A percentile compares a stretch with the other conserved stretches of the same genome.
Evolutionary conservation across 1,140 invertebrate genomes (phyloP).

Genomic region (Heliothis subflexa): DNA sequence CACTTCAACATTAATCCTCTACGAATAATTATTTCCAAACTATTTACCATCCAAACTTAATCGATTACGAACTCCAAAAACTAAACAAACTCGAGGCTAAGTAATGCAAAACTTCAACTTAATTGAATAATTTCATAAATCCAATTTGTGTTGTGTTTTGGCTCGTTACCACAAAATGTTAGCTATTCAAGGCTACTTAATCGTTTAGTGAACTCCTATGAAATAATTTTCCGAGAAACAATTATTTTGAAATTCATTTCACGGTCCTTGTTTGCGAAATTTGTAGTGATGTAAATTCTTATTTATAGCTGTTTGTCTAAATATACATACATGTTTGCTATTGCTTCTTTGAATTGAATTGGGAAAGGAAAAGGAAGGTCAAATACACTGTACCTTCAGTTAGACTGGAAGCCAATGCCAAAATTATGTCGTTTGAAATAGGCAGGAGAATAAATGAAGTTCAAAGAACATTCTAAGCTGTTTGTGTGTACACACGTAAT

Average conservation of each 20-base stretch:
- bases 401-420: too few relatives aligned
- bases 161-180: slow-evolving; percentile 41
- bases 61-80: slow-evolving; percentile 28
- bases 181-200: slow-evolving; percentile 13
- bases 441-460: too few relatives aligned
- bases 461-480: too few relatives aligned
- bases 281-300: background rate
- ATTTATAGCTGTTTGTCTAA: background rate
- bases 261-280: slow-evolving; percentile 18
- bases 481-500: too few relatives aligned
- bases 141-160: slow-evolving; percentile 21
- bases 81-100: slow-evolving; percentile 30
- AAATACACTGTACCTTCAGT: background rate
- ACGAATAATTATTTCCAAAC: background rate
- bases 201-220: slow-evolving; percentile 31
- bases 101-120: slow-evolving; percentile 32
- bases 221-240: slow-evolving; percentile 7
- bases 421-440: too few relatives aligned
- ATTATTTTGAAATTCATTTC: slow-evolving; percentile 20
- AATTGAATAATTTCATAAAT: slow-evolving; percentile 45
- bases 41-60: slow-evolving; percentile 12
- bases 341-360: background rate
- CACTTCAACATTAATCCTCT: background rate
- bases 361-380: background rate
- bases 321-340: background rate